Evolutionary conservation across 2,888 invertebrate species (phyloP).

Genomic region (Lottia gigantea): DNA sequence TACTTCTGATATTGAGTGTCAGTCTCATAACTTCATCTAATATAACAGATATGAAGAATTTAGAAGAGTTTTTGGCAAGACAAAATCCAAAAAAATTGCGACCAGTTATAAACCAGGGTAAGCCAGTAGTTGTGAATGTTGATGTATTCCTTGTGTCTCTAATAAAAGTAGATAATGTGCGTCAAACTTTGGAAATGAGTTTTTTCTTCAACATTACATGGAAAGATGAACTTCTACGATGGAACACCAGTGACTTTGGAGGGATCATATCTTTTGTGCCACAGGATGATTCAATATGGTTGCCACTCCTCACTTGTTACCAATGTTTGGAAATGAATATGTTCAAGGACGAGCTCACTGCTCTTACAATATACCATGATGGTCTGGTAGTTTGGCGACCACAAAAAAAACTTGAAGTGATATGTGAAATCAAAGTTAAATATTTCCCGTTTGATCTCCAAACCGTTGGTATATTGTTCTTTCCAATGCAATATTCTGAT

Average conservation of each 20-base stretch:
- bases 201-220: not conserved
- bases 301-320: not conserved
- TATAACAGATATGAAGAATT: not conserved
- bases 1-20: no score
- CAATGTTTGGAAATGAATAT: conserved; percentile 1
- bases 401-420: not conserved
- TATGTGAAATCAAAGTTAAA: not conserved
- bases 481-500: conserved; percentile 2
- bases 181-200: not conserved
- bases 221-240: not conserved
- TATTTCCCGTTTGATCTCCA: not conserved
- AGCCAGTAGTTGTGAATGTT: not conserved
- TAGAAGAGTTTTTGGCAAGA: not conserved
- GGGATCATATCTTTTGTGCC: not conserved
- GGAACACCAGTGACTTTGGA: conserved; percentile 5
- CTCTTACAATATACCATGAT: not conserved
- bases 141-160: not conserved
- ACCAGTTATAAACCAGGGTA: not conserved
- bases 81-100: not conserved
- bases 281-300: not conserved
- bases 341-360: not conserved
- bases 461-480: not conserved
- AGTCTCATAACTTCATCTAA: no score
- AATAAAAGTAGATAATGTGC: not conserved
- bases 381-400: not conserved